Conservation (phyloP, 1,140 invertebrate species). For the Apis mellifera region Amel_HAv3.1 CM009932.2:5940001-5940500, state of each 20-base stretch:
- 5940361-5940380: constrained; percentile 20
- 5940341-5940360: background rate
- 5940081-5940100: too few species aligned
- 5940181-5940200: too few species aligned
- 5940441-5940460: constrained; percentile 31
- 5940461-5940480: constrained; percentile 43
- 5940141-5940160: too few species aligned
- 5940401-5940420: constrained; percentile 28
- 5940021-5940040: background rate
- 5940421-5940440: constrained; percentile 11
- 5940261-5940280: too few species aligned
- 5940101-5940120: too few species aligned
- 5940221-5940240: too few species aligned
- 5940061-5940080: too few species aligned
- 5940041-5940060: background rate
- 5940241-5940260: too few species aligned
- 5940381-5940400: constrained; percentile 26
- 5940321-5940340: background rate
- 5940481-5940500: constrained; percentile 31
- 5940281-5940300: too few species aligned
- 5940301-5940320: background rate
- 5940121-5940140: too few species aligned
- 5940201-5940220: too few species aligned
- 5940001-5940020: background rate
- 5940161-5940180: too few species aligned